Conservation (phyloP, 92 coral and sea anemone species). For the Phenganax subtilis region DNA sequence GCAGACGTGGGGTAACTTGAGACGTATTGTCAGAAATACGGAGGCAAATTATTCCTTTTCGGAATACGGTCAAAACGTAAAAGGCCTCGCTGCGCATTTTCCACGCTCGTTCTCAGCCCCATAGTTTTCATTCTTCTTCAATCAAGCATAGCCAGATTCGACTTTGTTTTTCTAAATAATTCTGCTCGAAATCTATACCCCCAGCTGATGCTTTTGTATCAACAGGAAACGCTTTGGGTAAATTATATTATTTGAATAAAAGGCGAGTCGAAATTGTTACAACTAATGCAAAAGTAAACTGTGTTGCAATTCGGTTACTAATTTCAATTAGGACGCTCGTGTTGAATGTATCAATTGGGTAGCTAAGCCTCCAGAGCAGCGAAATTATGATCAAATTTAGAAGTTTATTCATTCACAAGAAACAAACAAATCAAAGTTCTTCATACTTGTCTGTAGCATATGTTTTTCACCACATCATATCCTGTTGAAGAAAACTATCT, state of each 20-base stretch:
- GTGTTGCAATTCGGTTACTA: neutral
- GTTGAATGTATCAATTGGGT: neutral
- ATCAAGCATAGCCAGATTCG: neutral
- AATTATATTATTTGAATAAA: neutral
- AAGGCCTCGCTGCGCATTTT: too few species aligned
- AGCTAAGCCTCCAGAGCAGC: neutral
- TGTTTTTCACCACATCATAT: too few species aligned
- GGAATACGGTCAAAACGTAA: neutral
- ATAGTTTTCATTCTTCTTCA: neutral
- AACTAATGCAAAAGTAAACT: neutral
- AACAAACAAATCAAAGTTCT: too few species aligned
- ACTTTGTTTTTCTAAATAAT: constrained; percentile 34
- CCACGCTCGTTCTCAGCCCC: constrained; percentile 2
- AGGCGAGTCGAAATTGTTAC: constrained; percentile 6
- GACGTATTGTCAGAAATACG: neutral
- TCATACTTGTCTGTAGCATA: too few species aligned
- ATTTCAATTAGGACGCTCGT: neutral
- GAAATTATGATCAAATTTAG: neutral
- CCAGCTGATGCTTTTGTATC: constrained; percentile 36
- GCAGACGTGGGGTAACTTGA: neutral
- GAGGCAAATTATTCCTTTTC: neutral
- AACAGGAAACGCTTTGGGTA: constrained; percentile 23
- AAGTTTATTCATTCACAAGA: too few species aligned
- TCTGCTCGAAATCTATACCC: constrained; percentile 22
- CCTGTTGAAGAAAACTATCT: too few species aligned